phyloP scores from a whole-genome alignment of 2,888 invertebrate genomes.

The Amitus sp. region DNA sequence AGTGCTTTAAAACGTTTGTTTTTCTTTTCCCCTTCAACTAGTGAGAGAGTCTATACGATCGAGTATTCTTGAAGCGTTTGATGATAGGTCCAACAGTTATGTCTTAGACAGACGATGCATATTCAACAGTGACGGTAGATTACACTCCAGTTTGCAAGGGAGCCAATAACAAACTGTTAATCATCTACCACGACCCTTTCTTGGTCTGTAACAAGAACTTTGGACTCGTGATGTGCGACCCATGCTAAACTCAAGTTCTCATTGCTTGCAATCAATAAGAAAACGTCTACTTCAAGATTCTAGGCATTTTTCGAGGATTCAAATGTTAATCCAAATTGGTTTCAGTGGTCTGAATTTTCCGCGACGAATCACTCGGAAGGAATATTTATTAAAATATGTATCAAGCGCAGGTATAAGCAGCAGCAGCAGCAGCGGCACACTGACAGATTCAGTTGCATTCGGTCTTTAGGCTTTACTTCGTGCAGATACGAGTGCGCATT shows the following conservation, averaged over 20 bases:
- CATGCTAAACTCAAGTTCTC: conserved; percentile 39
- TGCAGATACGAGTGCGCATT: conserved; percentile 17
- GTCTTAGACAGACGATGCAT: conserved; percentile 54
- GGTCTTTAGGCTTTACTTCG: conserved; percentile 35
- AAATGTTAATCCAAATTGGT: not conserved
- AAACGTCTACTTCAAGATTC: no score
- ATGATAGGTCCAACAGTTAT: conserved; percentile 46
- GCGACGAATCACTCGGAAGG: conserved; percentile 49
- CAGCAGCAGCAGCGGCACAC: no score
- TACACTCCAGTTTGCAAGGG: conserved; percentile 45
- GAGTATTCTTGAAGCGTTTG: conserved; percentile 38
- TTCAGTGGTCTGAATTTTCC: conserved; percentile 13
- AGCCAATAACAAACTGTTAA: conserved; percentile 53
- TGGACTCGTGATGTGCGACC: conserved; percentile 36
- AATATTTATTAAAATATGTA: conserved; percentile 57
- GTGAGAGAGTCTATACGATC: conserved; percentile 36
- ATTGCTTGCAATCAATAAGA: no score
- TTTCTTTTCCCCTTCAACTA: conserved; percentile 22
- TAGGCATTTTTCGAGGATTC: no score
- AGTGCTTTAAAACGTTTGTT: conserved; percentile 13
- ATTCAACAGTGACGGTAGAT: conserved; percentile 49
- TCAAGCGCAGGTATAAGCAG: conserved; percentile 49
- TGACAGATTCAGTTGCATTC: conserved; percentile 51
- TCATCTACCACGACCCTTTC: conserved; percentile 45
- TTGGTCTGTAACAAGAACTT: conserved; percentile 46